Evolutionary conservation across 2,113 vertebrate genomes (phyloP).

Genomic region (Archilochus colubris): DNA sequence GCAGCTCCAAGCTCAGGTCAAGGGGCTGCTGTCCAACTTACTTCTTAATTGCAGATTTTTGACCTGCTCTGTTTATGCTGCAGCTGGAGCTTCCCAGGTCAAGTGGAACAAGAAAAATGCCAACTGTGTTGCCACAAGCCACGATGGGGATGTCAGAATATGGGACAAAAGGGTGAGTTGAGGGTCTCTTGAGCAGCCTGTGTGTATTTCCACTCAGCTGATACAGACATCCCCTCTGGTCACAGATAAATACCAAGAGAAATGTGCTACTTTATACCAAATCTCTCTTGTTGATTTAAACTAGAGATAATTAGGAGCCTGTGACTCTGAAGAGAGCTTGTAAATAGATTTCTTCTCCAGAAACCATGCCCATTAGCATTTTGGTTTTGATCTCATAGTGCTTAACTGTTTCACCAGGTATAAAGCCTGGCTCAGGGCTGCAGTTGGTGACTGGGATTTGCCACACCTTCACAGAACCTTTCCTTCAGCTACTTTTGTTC

Average conservation of each 20-base stretch:
- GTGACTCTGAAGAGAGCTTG: background rate
- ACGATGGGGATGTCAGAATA: constrained; percentile 94
- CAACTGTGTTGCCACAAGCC: constrained; percentile 92
- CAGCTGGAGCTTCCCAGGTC: constrained; percentile 98
- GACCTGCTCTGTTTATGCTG: constrained; percentile 13
- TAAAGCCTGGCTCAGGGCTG: background rate
- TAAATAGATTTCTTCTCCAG: background rate
- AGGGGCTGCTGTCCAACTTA: background rate
- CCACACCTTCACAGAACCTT: background rate
- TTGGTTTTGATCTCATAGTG: background rate
- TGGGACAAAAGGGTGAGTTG: constrained; percentile 95
- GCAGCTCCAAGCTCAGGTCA: background rate
- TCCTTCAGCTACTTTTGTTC: background rate
- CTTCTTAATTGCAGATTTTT: background rate
- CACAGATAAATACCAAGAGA: background rate
- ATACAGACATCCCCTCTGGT: background rate
- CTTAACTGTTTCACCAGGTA: background rate
- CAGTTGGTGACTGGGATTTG: background rate
- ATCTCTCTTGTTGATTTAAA: background rate
- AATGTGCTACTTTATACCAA: background rate
- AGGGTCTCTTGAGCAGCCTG: background rate
- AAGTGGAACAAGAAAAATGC: constrained; percentile 97
- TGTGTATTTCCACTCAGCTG: background rate
- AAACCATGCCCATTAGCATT: background rate
- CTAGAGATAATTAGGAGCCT: background rate